A percentile compares a stretch with the other conserved stretches of the same genome.
Evolutionary conservation across 2,797 vertebrate species (phyloP).

Genomic region (Dendrocincla fuliginosa): DNA sequence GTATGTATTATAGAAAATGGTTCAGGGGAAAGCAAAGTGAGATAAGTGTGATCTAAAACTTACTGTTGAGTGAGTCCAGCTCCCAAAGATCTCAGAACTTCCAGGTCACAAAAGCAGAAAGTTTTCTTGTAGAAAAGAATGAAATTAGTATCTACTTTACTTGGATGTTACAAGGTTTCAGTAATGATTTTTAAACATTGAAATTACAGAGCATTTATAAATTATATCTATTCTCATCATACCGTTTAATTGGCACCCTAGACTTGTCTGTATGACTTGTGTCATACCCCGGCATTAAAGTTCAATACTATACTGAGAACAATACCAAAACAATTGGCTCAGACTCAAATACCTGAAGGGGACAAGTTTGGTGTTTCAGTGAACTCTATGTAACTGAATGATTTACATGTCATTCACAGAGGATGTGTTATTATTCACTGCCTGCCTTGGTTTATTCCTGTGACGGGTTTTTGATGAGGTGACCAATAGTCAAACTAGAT

Average conservation of each 20-base stretch:
- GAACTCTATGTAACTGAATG: not conserved
- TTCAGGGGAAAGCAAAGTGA: not conserved
- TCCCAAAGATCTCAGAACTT: not conserved
- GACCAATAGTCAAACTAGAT: not conserved
- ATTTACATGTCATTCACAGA: not conserved
- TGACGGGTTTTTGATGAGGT: not conserved
- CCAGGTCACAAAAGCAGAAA: not conserved
- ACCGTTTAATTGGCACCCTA: not conserved
- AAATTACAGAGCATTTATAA: not conserved
- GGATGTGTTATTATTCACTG: not conserved
- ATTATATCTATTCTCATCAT: not conserved
- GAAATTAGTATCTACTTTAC: not conserved
- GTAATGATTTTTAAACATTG: not conserved
- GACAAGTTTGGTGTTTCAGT: not conserved
- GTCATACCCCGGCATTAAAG: not conserved
- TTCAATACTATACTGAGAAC: not conserved
- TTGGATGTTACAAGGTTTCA: not conserved
- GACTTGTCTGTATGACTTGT: not conserved
- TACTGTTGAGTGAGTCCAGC: not conserved
- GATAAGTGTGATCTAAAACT: not conserved
- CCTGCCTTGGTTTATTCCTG: not conserved
- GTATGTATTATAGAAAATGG: not conserved
- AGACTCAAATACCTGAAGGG: not conserved
- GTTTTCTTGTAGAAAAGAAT: not conserved
- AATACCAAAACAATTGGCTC: not conserved